Conservation (phyloP, 2,888 invertebrate species). For the Lydus trimaculatus region DNA sequence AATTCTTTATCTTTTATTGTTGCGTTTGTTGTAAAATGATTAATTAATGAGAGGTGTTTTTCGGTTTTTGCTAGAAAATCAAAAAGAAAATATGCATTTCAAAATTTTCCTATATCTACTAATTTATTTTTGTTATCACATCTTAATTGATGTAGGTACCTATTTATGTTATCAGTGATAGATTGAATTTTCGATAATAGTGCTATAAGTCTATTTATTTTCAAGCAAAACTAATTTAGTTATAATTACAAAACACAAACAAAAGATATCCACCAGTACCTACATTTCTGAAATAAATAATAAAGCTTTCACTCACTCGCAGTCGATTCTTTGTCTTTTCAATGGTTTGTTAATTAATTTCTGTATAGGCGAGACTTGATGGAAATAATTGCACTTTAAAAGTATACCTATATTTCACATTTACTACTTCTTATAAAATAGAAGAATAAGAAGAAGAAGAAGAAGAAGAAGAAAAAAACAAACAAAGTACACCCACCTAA, state of each 20-base stretch:
- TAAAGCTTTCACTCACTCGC: no score
- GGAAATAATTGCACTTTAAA: background rate
- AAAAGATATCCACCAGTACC: no score
- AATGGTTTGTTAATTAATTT: background rate
- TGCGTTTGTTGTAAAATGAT: constrained; percentile 33
- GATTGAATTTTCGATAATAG: no score
- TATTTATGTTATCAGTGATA: no score
- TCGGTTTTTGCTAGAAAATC: constrained; percentile 36
- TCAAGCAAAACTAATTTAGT: background rate
- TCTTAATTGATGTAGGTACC: no score
- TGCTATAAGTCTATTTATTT: background rate
- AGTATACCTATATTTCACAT: no score
- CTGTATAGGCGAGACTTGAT: background rate
- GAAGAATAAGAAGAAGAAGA: no score
- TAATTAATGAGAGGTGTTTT: constrained; percentile 34
- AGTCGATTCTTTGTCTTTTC: no score
- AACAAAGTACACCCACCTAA: constrained; percentile 52
- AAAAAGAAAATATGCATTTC: background rate
- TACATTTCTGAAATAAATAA: no score
- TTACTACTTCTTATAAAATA: background rate
- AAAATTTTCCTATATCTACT: no score
- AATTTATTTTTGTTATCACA: no score
- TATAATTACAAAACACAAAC: background rate
- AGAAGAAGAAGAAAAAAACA: no score
- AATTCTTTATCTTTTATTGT: constrained; percentile 37